These are phyloP conservation scores for Coelopa frigida DNA, from an alignment of 1,140 invertebrate species.

Conservation along the genomic window DNA sequence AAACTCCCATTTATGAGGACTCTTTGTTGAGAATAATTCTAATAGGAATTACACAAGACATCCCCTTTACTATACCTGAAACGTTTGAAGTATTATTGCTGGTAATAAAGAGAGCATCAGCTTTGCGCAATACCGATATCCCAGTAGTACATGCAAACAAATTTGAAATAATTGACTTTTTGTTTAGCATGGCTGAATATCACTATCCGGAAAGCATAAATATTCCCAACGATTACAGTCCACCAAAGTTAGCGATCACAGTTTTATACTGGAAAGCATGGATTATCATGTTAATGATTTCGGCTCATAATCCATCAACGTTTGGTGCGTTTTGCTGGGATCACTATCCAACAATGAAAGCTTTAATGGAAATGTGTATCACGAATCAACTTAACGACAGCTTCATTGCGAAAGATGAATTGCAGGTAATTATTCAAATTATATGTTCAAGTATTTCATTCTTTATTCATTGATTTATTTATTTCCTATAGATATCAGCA, in stretches of 20 bases:
- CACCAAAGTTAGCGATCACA: conserved; percentile 84
- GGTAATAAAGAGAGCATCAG: conserved; percentile 74
- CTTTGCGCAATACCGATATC: conserved; percentile 59
- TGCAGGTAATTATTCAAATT: conserved; percentile 24
- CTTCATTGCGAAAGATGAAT: conserved; percentile 31
- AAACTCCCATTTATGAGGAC: conserved; percentile 79
- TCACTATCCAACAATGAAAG: conserved; percentile 85
- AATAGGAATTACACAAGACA: conserved; percentile 79
- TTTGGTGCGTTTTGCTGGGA: conserved; percentile 84
- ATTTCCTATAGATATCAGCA: conserved; percentile 52
- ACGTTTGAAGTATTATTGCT: conserved; percentile 79
- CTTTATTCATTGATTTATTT: conserved; percentile 15
- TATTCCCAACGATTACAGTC: conserved; percentile 73
- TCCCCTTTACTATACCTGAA: conserved; percentile 72
- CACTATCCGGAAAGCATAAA: conserved; percentile 88
- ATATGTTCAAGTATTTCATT: not conserved
- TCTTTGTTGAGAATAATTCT: conserved; percentile 73
- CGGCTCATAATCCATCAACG: conserved; percentile 82
- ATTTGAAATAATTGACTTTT: conserved; percentile 77
- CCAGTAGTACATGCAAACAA: conserved; percentile 69
- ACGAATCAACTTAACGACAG: conserved; percentile 58
- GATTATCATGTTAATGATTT: conserved; percentile 81
- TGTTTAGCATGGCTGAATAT: conserved; percentile 86
- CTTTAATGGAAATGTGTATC: conserved; percentile 95
- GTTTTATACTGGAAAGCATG: conserved; percentile 92